phyloP scores from a whole-genome alignment of 1,140 invertebrate species.

The Macrobrachium rosenbergii region DNA sequence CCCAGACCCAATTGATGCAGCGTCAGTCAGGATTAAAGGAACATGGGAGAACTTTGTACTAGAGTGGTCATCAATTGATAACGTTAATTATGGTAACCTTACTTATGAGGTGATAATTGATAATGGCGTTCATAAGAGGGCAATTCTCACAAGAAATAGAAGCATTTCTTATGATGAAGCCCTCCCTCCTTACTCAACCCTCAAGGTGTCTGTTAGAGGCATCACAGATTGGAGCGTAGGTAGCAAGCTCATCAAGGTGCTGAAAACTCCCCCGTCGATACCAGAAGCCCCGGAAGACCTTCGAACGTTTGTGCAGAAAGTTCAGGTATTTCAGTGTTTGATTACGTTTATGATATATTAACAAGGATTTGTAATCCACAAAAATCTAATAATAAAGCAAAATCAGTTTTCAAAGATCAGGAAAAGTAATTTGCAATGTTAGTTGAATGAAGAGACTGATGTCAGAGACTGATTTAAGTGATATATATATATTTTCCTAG shows the following conservation, averaged over 20 bases:
- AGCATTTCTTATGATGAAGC: constrained; percentile 53
- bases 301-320: constrained; percentile 73
- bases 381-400: too few species aligned
- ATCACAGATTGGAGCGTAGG: constrained; percentile 84
- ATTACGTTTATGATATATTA: constrained; percentile 25
- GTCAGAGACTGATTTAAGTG: too few species aligned
- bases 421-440: too few species aligned
- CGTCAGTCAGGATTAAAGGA: constrained; percentile 78
- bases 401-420: too few species aligned
- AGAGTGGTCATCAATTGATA: constrained; percentile 80
- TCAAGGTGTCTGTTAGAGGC: constrained; percentile 82
- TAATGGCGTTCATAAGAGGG: constrained; percentile 67
- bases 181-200: constrained; percentile 77
- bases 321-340: constrained; percentile 74
- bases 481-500: too few species aligned
- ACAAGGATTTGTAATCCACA: too few species aligned
- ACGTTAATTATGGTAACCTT: constrained; percentile 84
- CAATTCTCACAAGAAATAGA: constrained; percentile 27
- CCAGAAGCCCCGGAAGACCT: constrained; percentile 34
- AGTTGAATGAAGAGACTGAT: too few species aligned
- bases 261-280: constrained; percentile 31
- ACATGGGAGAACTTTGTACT: constrained; percentile 83
- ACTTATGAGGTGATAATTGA: constrained; percentile 86
- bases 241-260: constrained; percentile 5
- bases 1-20: constrained; percentile 77